Percentiles rank a stretch among this genome's conserved stretches.
Evolutionary conservation across 2,888 invertebrate genomes (phyloP).

Genomic region (Drosophila neotestacea): DNA sequence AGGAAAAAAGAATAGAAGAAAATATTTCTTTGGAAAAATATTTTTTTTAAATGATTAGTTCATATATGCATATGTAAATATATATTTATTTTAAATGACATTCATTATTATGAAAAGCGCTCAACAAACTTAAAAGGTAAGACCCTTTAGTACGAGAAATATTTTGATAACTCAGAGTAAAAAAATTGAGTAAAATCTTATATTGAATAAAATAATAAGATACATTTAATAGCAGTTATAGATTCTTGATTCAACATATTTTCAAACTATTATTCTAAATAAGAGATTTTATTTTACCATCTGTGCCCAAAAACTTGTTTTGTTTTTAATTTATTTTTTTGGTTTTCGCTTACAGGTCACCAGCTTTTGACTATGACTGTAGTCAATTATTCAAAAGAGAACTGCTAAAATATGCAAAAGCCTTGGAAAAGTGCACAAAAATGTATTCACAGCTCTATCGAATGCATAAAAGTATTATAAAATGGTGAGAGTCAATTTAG

Average conservation of each 20-base stretch:
- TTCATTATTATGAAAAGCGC: neutral
- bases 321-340: constrained; percentile 29
- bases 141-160: no score
- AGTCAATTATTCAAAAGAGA: constrained; percentile 69
- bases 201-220: no score
- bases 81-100: no score
- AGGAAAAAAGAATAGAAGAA: no score
- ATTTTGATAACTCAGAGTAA: no score
- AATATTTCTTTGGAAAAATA: no score
- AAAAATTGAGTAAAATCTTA: no score
- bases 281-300: neutral
- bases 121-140: no score
- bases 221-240: neutral
- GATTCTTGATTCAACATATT: neutral
- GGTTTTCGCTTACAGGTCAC: constrained; percentile 31
- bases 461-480: constrained; percentile 45
- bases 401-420: constrained; percentile 57
- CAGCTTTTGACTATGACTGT: constrained; percentile 20
- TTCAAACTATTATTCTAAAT: neutral
- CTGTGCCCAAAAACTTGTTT: neutral
- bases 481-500: constrained; percentile 65
- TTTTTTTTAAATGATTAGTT: no score
- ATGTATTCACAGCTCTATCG: constrained; percentile 40
- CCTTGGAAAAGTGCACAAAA: constrained; percentile 44
- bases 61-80: no score